Evolutionary conservation across 2,888 invertebrate species (phyloP).

Genomic region (Drosophila vallismaia): DNA sequence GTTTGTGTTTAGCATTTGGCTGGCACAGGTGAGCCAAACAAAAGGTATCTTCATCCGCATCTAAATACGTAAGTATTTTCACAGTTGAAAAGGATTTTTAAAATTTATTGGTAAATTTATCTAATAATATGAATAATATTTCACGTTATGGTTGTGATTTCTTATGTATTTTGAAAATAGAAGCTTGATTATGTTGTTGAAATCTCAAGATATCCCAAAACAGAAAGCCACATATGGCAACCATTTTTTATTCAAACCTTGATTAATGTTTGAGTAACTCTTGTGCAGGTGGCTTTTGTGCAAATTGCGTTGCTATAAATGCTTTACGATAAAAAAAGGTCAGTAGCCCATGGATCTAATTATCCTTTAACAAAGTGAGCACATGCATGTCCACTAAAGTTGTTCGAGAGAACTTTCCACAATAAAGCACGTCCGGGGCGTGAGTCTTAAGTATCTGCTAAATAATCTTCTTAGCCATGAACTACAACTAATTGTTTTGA

Average conservation of each 20-base stretch:
- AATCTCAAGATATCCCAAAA: too few species aligned
- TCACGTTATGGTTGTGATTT: too few species aligned
- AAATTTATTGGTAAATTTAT: neutral
- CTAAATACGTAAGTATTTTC: neutral
- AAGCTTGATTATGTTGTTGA: too few species aligned
- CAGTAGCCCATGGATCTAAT: too few species aligned
- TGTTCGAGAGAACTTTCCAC: conserved; percentile 29
- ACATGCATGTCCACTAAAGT: conserved; percentile 10
- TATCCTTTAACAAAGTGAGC: conserved; percentile 6
- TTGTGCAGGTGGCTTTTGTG: too few species aligned
- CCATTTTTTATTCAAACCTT: too few species aligned
- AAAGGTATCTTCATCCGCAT: conserved; percentile 7
- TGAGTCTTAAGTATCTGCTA: conserved; percentile 53
- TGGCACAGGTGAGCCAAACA: conserved; percentile 59
- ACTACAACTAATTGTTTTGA: conserved; percentile 44
- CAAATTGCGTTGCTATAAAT: too few species aligned
- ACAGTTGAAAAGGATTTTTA: neutral
- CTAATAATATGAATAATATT: too few species aligned
- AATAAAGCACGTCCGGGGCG: conserved; percentile 53
- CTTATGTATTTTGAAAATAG: too few species aligned
- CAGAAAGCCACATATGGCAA: too few species aligned
- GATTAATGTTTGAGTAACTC: too few species aligned
- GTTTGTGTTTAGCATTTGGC: conserved; percentile 78
- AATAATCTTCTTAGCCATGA: conserved; percentile 17
- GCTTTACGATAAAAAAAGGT: too few species aligned